Evolutionary conservation across 2,888 invertebrate genomes (phyloP), one percentile per base, ranked within the genome.

Genomic region (Hybos culiciformis): DNA sequence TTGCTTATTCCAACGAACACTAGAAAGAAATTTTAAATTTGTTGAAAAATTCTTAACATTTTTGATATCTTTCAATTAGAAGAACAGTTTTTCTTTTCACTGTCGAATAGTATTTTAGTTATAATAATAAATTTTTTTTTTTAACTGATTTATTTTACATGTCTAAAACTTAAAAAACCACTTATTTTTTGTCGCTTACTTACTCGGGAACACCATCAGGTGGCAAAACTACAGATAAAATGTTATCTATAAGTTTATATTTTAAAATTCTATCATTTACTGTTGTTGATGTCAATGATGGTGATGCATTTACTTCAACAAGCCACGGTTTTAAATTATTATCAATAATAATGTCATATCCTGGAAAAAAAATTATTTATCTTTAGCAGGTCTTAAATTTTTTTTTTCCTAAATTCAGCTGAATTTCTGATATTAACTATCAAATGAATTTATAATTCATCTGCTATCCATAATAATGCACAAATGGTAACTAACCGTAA

Each of bases 281-380:
- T 0, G 94, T 96, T 0, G 94, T 96, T 1, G 93, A 88, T 2
- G 92, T 87, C 47, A 94, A 65, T 0, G 94, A 92, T 0, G 94
- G 94, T 0, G 93, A 94, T 2, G 94, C 91, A 60, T 94, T 94
- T n/a, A 80, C 80, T 70, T 91, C 91, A 41, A 91, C 84, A 11
- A 91, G 68, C 91, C 91, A 94, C 0, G 94, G 94, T 60, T 94
- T 94, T 23, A 94, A 66, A 56, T 83, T 81, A 59, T 91, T 85
- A 61, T 94, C 94, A 53, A 94, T 92, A 53, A 94, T 94, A 41
- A 94, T 92, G 59, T 94, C 94, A 60, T 90, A 29, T 32, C 8
- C 32, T 32, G 4, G 8, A 32, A 15, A 17, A 8, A 32, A 17
- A 24, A 8, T 24, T 8, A 24, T 8, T 8, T 8, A 24, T 6